Evolutionary conservation across 2,888 invertebrate genomes (phyloP).

Genomic region (Lamproptera curius): DNA sequence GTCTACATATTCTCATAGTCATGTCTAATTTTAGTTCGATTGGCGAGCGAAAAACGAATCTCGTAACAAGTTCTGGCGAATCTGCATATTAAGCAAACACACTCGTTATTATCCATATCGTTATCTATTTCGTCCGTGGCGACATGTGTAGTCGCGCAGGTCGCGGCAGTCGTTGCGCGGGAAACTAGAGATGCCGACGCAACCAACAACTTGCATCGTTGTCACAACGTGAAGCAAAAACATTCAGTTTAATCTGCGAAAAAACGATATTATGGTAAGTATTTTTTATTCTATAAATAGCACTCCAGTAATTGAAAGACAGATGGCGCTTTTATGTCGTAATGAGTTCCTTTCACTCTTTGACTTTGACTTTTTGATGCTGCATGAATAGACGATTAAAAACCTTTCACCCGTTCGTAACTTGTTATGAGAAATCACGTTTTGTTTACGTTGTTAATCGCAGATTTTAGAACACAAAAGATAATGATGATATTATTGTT

Average conservation of each 20-base stretch:
- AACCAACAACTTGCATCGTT: conserved; percentile 27
- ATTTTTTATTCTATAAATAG: conserved; percentile 11
- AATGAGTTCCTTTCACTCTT: conserved; percentile 23
- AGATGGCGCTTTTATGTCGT: conserved; percentile 21
- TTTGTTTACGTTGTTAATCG: neutral
- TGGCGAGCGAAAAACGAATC: too few species aligned
- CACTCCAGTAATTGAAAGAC: neutral
- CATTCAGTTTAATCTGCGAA: too few species aligned
- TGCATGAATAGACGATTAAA: conserved; percentile 17
- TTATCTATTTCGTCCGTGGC: conserved; percentile 27
- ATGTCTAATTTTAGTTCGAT: too few species aligned
- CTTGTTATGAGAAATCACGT: neutral
- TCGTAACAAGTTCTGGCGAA: conserved; percentile 11
- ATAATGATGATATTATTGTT: neutral
- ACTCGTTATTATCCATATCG: conserved; percentile 18
- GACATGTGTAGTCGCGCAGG: conserved; percentile 45
- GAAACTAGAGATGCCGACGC: conserved; percentile 43
- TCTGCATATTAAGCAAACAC: conserved; percentile 26
- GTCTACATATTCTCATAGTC: too few species aligned
- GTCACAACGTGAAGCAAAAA: conserved; percentile 18
- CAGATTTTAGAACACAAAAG: conserved; percentile 8
- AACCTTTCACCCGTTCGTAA: neutral
- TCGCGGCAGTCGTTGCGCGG: conserved; percentile 49
- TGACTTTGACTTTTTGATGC: conserved; percentile 17
- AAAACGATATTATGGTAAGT: conserved; percentile 50